Percentiles rank a stretch among this genome's conserved stretches.
phyloP scores from a whole-genome alignment of 2,888 invertebrate genomes.

The Branchipolynoe longqiensis region DNA sequence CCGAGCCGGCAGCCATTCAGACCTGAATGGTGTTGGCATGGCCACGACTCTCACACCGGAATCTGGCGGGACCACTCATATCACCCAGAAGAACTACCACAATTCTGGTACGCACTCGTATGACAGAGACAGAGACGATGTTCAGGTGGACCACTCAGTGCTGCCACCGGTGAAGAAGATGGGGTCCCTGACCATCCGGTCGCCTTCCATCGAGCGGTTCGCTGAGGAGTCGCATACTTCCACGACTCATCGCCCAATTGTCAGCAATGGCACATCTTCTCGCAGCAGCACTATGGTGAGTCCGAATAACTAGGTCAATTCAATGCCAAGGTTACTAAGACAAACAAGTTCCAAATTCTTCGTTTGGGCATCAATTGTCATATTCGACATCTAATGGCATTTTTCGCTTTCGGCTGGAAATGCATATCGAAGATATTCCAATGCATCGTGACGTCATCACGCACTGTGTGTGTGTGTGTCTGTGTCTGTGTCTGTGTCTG shows the following conservation, averaged over 20 bases:
- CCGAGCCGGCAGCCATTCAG: constrained; percentile 13
- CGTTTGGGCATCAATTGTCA: too few relatives aligned
- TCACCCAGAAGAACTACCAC: constrained; percentile 11
- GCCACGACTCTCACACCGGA: neutral
- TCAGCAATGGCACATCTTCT: constrained; percentile 36
- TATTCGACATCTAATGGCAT: too few relatives aligned
- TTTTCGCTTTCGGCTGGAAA: too few relatives aligned
- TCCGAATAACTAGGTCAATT: too few relatives aligned
- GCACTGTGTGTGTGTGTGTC: too few relatives aligned
- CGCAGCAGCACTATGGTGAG: neutral
- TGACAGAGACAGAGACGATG: neutral
- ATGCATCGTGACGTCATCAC: too few relatives aligned
- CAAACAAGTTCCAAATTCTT: too few relatives aligned
- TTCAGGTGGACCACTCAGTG: neutral
- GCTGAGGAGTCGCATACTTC: neutral
- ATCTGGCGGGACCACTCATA: neutral
- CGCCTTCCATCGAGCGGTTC: constrained; percentile 19
- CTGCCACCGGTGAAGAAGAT: constrained; percentile 26
- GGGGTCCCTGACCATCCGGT: neutral
- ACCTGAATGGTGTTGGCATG: neutral
- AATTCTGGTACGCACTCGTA: constrained; percentile 27
- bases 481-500: too few relatives aligned
- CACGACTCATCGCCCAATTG: neutral
- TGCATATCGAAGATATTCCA: too few relatives aligned
- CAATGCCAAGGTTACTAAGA: too few relatives aligned